Conservation (phyloP, 2,113 vertebrate genomes). For the Nyctereutes procyonoides region DNA sequence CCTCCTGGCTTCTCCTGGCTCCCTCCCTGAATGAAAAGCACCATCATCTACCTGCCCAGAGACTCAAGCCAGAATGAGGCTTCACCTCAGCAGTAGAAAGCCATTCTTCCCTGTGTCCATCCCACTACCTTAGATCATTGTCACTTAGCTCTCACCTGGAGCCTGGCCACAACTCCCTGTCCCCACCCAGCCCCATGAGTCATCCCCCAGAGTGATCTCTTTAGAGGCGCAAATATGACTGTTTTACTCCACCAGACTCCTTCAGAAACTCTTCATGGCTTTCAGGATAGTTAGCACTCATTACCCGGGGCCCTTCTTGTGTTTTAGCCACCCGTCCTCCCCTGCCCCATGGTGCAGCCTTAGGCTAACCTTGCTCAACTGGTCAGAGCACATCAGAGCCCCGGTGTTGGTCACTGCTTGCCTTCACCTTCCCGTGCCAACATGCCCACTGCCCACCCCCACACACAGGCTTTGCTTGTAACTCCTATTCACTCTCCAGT, state of each 20-base stretch:
- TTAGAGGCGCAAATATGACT: neutral
- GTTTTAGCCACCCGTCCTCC: neutral
- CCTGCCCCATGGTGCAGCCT: fast-evolving
- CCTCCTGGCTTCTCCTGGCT: neutral
- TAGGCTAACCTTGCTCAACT: neutral
- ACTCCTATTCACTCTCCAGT: neutral
- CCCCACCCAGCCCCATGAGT: neutral
- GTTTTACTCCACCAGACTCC: neutral
- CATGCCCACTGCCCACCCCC: too few species aligned
- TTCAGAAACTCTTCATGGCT: neutral
- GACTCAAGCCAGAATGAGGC: neutral
- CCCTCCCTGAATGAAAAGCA: neutral
- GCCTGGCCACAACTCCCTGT: neutral
- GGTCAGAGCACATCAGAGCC: neutral
- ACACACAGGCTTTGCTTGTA: neutral
- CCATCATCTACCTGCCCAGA: neutral
- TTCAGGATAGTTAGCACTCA: neutral
- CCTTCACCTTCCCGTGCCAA: neutral
- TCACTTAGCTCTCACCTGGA: neutral
- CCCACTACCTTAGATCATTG: neutral
- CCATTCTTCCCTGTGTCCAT: neutral
- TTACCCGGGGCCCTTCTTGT: neutral
- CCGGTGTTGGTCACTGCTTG: neutral
- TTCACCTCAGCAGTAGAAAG: neutral
- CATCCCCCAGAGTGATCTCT: neutral